These are phyloP conservation scores for Spilarctia lutea DNA, from an alignment of 2,888 invertebrate genomes.

Conservation along the genomic window DNA sequence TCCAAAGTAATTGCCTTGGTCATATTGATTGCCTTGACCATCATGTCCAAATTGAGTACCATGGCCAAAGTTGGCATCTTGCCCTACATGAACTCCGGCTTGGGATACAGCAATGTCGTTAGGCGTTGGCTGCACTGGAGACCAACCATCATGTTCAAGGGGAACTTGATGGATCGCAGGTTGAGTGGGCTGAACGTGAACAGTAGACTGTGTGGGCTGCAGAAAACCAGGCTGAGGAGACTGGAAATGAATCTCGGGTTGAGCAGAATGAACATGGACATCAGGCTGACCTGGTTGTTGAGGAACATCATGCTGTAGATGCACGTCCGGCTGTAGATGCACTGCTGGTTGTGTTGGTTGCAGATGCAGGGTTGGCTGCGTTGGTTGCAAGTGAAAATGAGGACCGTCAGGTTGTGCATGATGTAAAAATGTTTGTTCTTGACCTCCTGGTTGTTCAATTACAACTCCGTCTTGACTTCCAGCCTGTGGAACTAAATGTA, in stretches of 20 bases:
- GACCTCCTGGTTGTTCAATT: constrained; percentile 58
- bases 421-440: constrained; percentile 55
- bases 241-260: constrained; percentile 55
- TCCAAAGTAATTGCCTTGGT: constrained; percentile 17
- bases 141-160: constrained; percentile 78
- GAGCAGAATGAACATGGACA: constrained; percentile 53
- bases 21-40: constrained; percentile 27
- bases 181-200: constrained; percentile 47
- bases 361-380: constrained; percentile 44
- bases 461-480: constrained; percentile 56
- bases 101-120: constrained; percentile 58
- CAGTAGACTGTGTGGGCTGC: constrained; percentile 41
- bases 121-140: constrained; percentile 72
- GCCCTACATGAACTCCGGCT: constrained; percentile 59
- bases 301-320: constrained; percentile 37
- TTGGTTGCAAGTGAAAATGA: constrained; percentile 50
- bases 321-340: constrained; percentile 46
- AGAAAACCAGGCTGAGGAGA: constrained; percentile 48
- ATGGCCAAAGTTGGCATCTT: constrained; percentile 35
- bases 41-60: constrained; percentile 7
- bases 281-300: constrained; percentile 39
- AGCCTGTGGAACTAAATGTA: constrained; percentile 61
- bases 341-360: constrained; percentile 50
- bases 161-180: constrained; percentile 55
- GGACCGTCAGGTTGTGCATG: constrained; percentile 56